Base-by-base conservation (phyloP, 1,140 invertebrate genomes). In the Pristionchus pacificus region DNA sequence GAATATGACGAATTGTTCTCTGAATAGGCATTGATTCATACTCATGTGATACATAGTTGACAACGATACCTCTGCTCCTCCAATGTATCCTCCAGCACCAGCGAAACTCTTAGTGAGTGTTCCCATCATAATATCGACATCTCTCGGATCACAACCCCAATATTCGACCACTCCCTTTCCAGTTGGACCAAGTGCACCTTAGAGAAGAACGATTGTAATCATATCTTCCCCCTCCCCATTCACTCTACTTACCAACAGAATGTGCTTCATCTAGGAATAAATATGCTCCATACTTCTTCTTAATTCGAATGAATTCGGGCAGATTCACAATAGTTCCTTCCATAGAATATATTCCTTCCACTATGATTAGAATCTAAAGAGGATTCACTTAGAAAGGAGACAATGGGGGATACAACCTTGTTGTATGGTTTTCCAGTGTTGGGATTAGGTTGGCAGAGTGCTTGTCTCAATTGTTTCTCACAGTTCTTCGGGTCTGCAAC, bases 91-190 rank as follows among this genome's bases (percentile, higher is more conserved):
- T 31, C 87, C 87, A 70, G 85, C 81, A 31, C 86, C 86, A 29
- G 77, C 77, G 82, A 88, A 88, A 77, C 86, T 87, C 74, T 88
- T 88, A 15, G 87, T 88, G 72, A 88, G 86, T 28, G 87, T 88
- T 27, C 87, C 87, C 87, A 88, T 88, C 76, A 88, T 77, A 64
- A 88, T 83, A 74, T 88, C 87, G 32, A 88, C 78, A 72, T 88
- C 86, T 33, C 75, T 73, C 25, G 87, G 85, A 78, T 87, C 74
- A 60, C 84, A 76, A 14, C 84, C 85, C 77, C 83, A 88, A 77
- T 88, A 88, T 61, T 88, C 87, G 1, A 85, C 82, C 6, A 87
- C 83, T 2, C 87, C 87, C 24, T 80, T 76, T 10, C 87, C 87
- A 74, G 80, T 78, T 15, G 85, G 83, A 31, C 87, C 87, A 55